Evolutionary conservation across 2,888 invertebrate genomes (phyloP), one percentile per base, ranked within the genome.

Genomic region (Keiferia lycopersicella): DNA sequence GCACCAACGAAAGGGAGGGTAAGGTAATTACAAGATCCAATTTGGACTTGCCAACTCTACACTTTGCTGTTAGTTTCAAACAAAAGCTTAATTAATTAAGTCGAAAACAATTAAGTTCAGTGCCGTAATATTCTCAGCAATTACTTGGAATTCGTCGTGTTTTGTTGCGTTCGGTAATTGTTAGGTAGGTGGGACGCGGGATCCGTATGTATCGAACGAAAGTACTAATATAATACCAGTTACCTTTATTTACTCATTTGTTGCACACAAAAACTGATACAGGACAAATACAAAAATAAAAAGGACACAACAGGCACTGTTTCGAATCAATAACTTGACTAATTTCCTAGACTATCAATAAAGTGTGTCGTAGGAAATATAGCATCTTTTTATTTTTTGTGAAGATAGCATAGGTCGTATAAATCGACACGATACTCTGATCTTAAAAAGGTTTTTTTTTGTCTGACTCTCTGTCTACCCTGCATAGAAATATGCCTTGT

Each of bases 41-140:
- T 91, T 91, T 91, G 89, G 91, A 90, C 90, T 91, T 91, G 91
- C 91, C 91, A 90, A 90, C 89, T 91, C 89, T 91, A 91, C 91
- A 91, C 90, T 90, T 90, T 89, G 90, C 91, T 89, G 91, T 88
- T 91, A 91, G 91, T 91, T 91, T 89, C 90, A 91, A 91, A 91
- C 91, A 91, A 91, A 90, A 91, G 90, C 91, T 91, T 91, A 91
- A 91, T 91, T 91, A 91, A 91, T 91, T 91, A 91, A 90, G 90
- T 89, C 89, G 88, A 88, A 89, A 91, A 91, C 91, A 91, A 91
- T 91, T 91, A 91, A 91, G 89, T 87, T 89, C 87, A 87, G 83
- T 87, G 88, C 87, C 86, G 88, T 89, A 90, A 90, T 90, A 91
- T 90, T 91, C 90, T 86, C 91, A 88, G 88, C 87, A 89, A 90